These are phyloP conservation scores for Helicolenus hilgendorfi DNA, from an alignment of 2,797 vertebrate species.

Conservation along the genomic window DNA sequence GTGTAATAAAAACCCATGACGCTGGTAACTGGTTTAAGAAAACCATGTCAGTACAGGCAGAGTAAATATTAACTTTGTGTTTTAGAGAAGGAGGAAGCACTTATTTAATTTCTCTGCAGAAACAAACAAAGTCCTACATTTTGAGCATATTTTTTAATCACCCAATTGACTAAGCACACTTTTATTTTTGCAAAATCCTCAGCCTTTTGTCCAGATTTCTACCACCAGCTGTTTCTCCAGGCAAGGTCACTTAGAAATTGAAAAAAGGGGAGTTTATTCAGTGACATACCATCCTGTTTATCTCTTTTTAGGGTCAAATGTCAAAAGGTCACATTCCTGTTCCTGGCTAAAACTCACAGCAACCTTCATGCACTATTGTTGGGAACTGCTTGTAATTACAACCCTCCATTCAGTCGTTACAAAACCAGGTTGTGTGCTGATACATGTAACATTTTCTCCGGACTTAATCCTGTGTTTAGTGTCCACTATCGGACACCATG, in stretches of 20 bases:
- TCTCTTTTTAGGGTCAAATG: conserved; percentile 78
- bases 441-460: neutral
- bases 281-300: conserved; percentile 71
- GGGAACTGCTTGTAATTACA: conserved; percentile 37
- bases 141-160: neutral
- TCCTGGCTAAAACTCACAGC: conserved; percentile 64
- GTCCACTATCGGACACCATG: neutral
- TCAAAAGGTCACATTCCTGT: conserved; percentile 87
- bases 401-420: neutral
- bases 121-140: neutral
- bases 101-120: neutral
- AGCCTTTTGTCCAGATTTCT: conserved; percentile 1
- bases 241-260: neutral
- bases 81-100: neutral
- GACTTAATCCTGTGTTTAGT: neutral
- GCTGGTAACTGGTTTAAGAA: neutral
- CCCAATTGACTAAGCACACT: neutral
- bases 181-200: neutral
- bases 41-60: neutral
- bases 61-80: conserved; percentile 14
- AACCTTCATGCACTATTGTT: conserved; percentile 34
- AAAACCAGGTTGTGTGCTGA: neutral
- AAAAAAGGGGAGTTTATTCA: conserved; percentile 45
- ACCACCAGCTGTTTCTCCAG: neutral
- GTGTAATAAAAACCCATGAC: neutral